Base-by-base conservation (phyloP, 2,888 invertebrate species). In the Leptura quadrifasciata region DNA sequence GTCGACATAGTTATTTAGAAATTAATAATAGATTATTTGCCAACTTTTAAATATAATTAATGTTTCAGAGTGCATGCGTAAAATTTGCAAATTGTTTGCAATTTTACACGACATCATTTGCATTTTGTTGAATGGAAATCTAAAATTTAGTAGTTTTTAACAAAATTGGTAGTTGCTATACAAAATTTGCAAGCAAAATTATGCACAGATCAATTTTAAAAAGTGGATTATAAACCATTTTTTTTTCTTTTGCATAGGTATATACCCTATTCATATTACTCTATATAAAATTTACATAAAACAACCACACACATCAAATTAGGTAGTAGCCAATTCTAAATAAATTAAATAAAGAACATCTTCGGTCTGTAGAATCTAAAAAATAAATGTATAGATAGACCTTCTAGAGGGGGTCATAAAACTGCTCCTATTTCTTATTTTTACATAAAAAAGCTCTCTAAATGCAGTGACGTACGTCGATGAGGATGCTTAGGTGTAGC, bases 1-100 rank as follows among this genome's bases (percentile, higher is more conserved):
- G 79, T 83, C 82, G 83, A 83, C 83, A 83, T 84, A 84, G 83
- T 83, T 83, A 85, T 85, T 85, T 85, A 82, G 82, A 84, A 79
- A 86, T 82, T 86, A 86, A 86, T 86, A 86, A 85, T 86, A 86
- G 86, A 86, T 85, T 85, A 85, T 85, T 86, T 86, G 81, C 84
- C 75, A 83, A 84, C 80, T 83, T 83, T 85, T 84, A 84, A 85
- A 84, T 82, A 85, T 85, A 86, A 85, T 86, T 86, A 85, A 85
- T 81, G 82, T 78, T 83, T 80, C 80, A 82, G 80, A 69, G 80
- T 85, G 84, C 85, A 85, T 85, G 86, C 86, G 86, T 86, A 83
- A 86, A 86, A 86, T 86, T 86, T 84, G 85, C 85, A 86, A 86
- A 86, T 86, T 80, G 84, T 86, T 86, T 84, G 84, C 86, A 85